Evolutionary conservation across 2,797 vertebrate species (phyloP).

Genomic region (Serranus cabrilla): DNA sequence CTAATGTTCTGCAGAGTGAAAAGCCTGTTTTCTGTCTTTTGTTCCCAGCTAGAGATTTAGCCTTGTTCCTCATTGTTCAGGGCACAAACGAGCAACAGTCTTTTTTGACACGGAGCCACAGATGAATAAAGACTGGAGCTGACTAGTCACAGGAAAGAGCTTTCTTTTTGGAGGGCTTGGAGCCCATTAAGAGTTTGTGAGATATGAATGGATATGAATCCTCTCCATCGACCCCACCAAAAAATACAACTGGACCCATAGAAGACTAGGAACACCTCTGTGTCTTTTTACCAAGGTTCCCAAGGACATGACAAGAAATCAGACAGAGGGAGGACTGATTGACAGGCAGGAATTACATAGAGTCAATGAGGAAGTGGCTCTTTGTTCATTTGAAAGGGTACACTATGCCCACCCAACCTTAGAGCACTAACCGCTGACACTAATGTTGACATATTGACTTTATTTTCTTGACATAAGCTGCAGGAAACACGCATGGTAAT

Average conservation of each 20-base stretch:
- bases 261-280: slow-evolving; percentile 80
- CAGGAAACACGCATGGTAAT: slow-evolving; percentile 11
- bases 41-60: slow-evolving; percentile 97
- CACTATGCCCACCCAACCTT: slow-evolving; percentile 71
- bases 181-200: slow-evolving; percentile 90
- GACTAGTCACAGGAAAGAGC: slow-evolving; percentile 96
- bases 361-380: slow-evolving; percentile 86
- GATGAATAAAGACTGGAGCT: slow-evolving; percentile 98
- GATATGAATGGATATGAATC: slow-evolving; percentile 92
- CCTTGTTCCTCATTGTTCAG: slow-evolving; percentile 97
- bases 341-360: slow-evolving; percentile 83
- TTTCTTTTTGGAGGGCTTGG: slow-evolving; percentile 89
- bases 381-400: slow-evolving; percentile 79
- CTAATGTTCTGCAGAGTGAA: slow-evolving; percentile 99
- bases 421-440: slow-evolving; percentile 69
- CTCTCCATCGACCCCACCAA: slow-evolving; percentile 81
- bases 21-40: slow-evolving; percentile 99
- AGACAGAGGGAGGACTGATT: slow-evolving; percentile 73
- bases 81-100: slow-evolving; percentile 99
- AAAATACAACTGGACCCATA: slow-evolving; percentile 77
- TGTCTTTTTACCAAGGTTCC: slow-evolving; percentile 81
- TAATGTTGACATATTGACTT: slow-evolving; percentile 74
- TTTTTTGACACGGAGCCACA: slow-evolving; percentile 99
- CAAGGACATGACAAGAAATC: slow-evolving; percentile 83
- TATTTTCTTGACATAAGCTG: slow-evolving; percentile 41